phyloP scores from a whole-genome alignment of 2,888 invertebrate species.

The Aricia artaxerxes region DNA sequence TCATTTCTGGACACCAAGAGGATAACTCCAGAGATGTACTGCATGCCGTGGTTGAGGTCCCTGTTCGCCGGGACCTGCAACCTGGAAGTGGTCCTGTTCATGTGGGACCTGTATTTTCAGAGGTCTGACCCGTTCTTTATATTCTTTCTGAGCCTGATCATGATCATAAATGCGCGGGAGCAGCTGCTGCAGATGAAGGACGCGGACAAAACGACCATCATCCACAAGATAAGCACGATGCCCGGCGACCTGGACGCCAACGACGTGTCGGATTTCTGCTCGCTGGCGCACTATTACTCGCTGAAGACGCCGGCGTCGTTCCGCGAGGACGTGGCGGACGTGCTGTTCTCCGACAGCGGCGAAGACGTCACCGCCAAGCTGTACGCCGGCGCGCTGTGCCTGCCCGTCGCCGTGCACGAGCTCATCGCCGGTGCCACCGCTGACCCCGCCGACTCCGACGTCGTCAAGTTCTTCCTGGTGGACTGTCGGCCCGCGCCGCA shows the following conservation, averaged over 20 bases:
- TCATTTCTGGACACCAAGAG: constrained; percentile 97
- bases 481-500: constrained; percentile 98
- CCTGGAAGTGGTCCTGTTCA: constrained; percentile 91
- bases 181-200: constrained; percentile 89
- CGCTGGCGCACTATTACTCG: constrained; percentile 97
- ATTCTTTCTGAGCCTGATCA: constrained; percentile 96
- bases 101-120: constrained; percentile 99
- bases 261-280: constrained; percentile 98
- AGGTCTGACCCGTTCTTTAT: constrained; percentile 97
- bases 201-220: constrained; percentile 84
- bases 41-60: constrained; percentile 93
- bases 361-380: constrained; percentile 29
- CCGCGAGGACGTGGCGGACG: constrained; percentile 88
- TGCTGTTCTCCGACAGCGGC: constrained; percentile 43
- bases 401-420: constrained; percentile 29
- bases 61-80: constrained; percentile 93
- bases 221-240: constrained; percentile 85
- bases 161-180: constrained; percentile 96
- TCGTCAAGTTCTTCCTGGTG: constrained; percentile 94
- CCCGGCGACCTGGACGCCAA: constrained; percentile 94
- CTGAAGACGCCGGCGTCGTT: constrained; percentile 96
- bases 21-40: constrained; percentile 95
- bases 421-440: constrained; percentile 22
- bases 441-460: constrained; percentile 77
- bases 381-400: constrained; percentile 25